Base-by-base conservation (phyloP, 2,888 invertebrate genomes). In the Caenorhabditis macrosperma region DNA sequence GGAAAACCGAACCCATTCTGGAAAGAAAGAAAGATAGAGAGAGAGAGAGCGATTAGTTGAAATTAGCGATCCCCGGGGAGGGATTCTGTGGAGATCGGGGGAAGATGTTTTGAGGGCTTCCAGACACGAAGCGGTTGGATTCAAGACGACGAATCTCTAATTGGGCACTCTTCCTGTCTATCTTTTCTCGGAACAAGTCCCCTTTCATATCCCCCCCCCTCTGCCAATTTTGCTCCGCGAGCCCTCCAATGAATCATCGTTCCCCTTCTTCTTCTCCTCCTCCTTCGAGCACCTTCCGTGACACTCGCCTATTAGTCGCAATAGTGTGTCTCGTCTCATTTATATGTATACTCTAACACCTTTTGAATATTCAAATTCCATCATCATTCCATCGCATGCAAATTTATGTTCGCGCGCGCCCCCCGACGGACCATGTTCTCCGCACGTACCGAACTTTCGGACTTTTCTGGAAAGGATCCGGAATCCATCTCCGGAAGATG, bases 41-140 rank as follows among this genome's bases (percentile, higher is more conserved):
- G 35, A 67, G 57, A 55, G n/a, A 24, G 12, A 28, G 41, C 69
- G 60, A 69, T 69, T 69, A 69, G 69, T 60, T 44, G 52, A 59
- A 69, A 69, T 69, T 69, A 60, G 60, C 30, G 52, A 35, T 60
- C 69, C 69, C 69, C 28, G 38, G 69, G 60, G 69, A 52, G 15
- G n/a, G n/a, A n/a, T n/a, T n/a, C 30, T 30, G 17, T 64, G n/a
- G 12, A 4, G 55, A n/a, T n/a, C 30, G 24, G 17, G 52, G n/a
- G 12, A 4, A 35, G 33, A 33, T 33, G 33, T 33, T 33, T 33
- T 33, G 33, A 33, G 9, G 9, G 33, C 38, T 44, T 44, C 10
- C 10, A 38, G 38, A 38, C 7, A 38, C 3, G 38, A 38, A 10
- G 38, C 9, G 15, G 6, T 9, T 12, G 22, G 12, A 33, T 33